These are phyloP conservation scores for Drosophila takahashii DNA, from an alignment of 1,140 invertebrate genomes.

Conservation along the genomic window DNA sequence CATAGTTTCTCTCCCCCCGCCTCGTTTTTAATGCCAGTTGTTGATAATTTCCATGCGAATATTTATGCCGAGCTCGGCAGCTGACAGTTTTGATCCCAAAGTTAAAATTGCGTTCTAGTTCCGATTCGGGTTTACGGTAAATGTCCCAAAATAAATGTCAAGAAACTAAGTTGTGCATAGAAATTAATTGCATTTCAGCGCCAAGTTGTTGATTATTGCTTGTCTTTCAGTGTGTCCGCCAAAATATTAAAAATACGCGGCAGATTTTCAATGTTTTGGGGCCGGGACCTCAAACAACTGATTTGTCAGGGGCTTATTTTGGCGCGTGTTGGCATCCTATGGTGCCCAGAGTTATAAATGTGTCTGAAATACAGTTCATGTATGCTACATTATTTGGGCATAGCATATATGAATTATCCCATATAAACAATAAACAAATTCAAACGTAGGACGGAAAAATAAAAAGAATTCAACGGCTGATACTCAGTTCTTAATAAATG, in stretches of 20 bases:
- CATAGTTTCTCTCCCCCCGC: constrained; percentile 8
- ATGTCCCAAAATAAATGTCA: constrained; percentile 16
- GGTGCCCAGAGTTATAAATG: constrained; percentile 5
- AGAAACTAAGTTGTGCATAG: constrained; percentile 23
- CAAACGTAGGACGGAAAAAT: not conserved
- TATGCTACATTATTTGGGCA: not conserved
- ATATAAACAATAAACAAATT: not conserved
- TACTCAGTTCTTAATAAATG: no score
- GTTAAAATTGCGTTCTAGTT: constrained; percentile 1
- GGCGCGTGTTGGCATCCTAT: constrained; percentile 19
- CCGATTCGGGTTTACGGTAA: constrained; percentile 46
- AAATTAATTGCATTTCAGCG: constrained; percentile 28
- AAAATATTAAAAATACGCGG: constrained; percentile 33
- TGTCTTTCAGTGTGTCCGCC: constrained; percentile 36
- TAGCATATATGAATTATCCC: not conserved
- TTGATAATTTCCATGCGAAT: constrained; percentile 42
- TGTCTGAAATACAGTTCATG: not conserved
- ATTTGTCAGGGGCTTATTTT: constrained; percentile 38
- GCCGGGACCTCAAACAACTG: constrained; percentile 26
- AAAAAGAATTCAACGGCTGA: not conserved
- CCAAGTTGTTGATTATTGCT: constrained; percentile 29
- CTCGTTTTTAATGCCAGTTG: constrained; percentile 59
- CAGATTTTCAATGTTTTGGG: constrained; percentile 19
- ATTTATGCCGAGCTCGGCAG: constrained; percentile 52
- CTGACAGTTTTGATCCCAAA: constrained; percentile 31